Conservation (phyloP, 2,113 vertebrate genomes). For the Dromaius novaehollandiae region DNA sequence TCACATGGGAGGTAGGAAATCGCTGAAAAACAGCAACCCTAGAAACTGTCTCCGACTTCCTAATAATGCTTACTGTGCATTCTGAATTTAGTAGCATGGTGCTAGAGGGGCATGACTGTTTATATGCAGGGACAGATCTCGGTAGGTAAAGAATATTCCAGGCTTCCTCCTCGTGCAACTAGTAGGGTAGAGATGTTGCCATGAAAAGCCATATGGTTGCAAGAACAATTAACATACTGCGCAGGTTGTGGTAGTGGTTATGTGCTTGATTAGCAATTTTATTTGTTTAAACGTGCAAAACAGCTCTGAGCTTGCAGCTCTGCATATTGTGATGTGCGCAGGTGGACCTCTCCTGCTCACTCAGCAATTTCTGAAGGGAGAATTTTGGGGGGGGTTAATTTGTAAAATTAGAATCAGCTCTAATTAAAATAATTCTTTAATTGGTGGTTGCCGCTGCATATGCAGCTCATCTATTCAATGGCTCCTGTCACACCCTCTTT, state of each 20-base stretch:
- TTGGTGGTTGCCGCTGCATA: neutral
- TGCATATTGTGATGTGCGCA: neutral
- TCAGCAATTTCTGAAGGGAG: neutral
- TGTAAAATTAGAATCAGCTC: neutral
- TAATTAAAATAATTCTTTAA: neutral
- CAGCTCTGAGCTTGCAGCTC: neutral
- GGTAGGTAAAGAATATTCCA: neutral
- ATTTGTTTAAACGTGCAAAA: neutral
- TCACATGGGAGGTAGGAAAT: neutral
- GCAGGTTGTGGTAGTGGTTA: neutral
- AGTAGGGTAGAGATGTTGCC: neutral
- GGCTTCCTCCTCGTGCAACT: neutral
- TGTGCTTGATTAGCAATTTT: conserved; percentile 8
- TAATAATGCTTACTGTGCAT: neutral
- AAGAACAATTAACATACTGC: neutral
- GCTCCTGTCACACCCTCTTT: neutral
- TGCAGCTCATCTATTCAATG: neutral
- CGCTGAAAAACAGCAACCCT: neutral
- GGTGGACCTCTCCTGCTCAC: neutral
- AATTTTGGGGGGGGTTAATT: neutral
- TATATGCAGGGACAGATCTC: neutral
- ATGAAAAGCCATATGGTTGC: neutral
- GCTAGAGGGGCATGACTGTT: neutral
- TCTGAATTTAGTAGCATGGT: neutral
- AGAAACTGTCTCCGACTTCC: neutral